These are phyloP conservation scores for Drosophila mayaguana DNA, from an alignment of 2,888 invertebrate species.

Conservation along the genomic window DNA sequence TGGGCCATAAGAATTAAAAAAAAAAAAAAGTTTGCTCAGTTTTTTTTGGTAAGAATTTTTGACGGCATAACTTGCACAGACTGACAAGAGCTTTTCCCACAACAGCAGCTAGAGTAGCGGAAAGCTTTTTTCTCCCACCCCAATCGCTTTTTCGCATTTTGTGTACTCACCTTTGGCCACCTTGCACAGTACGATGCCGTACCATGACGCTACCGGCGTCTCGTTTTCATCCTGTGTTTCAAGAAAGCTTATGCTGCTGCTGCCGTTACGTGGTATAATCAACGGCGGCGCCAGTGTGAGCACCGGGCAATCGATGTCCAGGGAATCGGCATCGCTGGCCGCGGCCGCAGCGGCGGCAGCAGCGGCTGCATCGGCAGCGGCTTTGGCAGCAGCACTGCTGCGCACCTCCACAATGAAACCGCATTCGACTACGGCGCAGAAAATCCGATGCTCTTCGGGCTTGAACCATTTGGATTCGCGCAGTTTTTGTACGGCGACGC, in stretches of 20 bases:
- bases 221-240: slow-evolving; percentile 83
- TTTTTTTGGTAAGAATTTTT: neutral
- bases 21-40: neutral
- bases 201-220: slow-evolving; percentile 85
- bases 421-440: slow-evolving; percentile 90
- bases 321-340: slow-evolving; percentile 57
- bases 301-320: slow-evolving; percentile 69
- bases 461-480: slow-evolving; percentile 91
- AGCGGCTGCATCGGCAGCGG: slow-evolving; percentile 80
- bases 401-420: slow-evolving; percentile 90
- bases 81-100: neutral
- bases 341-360: slow-evolving; percentile 57
- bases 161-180: slow-evolving; percentile 88
- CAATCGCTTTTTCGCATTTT: neutral
- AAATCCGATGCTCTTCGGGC: slow-evolving; percentile 89
- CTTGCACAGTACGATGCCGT: slow-evolving; percentile 90
- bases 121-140: slow-evolving; percentile 19
- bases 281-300: slow-evolving; percentile 53
- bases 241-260: slow-evolving; percentile 69
- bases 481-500: slow-evolving; percentile 90
- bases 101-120: neutral
- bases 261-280: slow-evolving; percentile 67
- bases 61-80: neutral
- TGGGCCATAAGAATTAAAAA: slow-evolving; percentile 8
- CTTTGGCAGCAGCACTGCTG: slow-evolving; percentile 82